phyloP scores from a whole-genome alignment of 2,113 vertebrate genomes.

The Notarius lentiginosus region DNA sequence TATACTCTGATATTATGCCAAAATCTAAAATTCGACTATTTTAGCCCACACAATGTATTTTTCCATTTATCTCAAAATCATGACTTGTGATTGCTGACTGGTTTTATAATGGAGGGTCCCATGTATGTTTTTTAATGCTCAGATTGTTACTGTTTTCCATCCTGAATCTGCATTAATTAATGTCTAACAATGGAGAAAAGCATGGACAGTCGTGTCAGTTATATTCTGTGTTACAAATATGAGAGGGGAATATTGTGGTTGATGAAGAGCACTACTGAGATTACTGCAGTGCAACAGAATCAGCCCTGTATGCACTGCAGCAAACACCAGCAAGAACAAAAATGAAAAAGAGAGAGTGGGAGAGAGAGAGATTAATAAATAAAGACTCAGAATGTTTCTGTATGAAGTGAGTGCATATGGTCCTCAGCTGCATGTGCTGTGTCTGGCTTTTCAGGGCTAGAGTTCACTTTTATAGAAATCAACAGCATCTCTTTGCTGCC shows the following conservation, averaged over 20 bases:
- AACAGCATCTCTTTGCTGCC: constrained; percentile 13
- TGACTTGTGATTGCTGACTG: too few species aligned
- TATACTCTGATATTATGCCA: too few species aligned
- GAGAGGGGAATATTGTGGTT: not conserved
- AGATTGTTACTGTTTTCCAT: not conserved
- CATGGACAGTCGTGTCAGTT: not conserved
- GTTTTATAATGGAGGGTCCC: too few species aligned
- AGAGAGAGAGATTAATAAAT: constrained; percentile 42
- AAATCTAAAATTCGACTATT: too few species aligned
- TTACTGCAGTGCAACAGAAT: constrained; percentile 43
- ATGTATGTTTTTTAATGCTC: not conserved
- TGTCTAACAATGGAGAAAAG: not conserved
- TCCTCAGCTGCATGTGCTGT: constrained; percentile 20
- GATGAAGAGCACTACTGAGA: constrained; percentile 38
- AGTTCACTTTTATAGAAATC: not conserved
- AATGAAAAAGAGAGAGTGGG: not conserved
- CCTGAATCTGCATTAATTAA: not conserved
- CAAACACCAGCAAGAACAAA: constrained; percentile 2
- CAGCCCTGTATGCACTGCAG: constrained; percentile 41
- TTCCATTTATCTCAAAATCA: too few species aligned
- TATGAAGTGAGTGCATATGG: constrained; percentile 42
- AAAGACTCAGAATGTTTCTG: constrained; percentile 47
- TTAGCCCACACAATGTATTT: too few species aligned
- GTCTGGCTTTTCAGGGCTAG: not conserved
- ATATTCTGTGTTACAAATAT: constrained; percentile 12